phyloP scores from a whole-genome alignment of 2,797 vertebrate species.

The Anguilla obscura region DNA sequence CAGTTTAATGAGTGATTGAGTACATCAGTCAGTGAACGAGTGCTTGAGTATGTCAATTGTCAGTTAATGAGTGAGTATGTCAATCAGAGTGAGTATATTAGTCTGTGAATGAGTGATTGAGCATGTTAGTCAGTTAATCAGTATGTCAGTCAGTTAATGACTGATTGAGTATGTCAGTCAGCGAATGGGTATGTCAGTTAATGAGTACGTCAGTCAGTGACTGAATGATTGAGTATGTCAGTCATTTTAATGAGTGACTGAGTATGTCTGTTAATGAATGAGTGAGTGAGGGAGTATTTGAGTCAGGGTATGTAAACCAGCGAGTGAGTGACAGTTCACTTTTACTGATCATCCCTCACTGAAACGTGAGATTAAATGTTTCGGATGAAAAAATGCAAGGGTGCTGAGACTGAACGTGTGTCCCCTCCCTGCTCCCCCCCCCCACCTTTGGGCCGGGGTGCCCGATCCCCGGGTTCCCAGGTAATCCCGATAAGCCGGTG shows the following conservation, averaged over 20 bases:
- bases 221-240: too few species aligned
- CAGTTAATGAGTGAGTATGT: too few species aligned
- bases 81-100: background rate
- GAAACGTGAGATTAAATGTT: too few species aligned
- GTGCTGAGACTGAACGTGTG: too few species aligned
- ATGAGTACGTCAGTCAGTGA: background rate
- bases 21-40: too few species aligned
- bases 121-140: background rate
- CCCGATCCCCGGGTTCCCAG: slow-evolving; percentile 71
- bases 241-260: too few species aligned
- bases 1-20: background rate
- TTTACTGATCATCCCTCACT: too few species aligned
- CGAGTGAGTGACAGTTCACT: too few species aligned
- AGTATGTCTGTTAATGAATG: too few species aligned
- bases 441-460: slow-evolving; percentile 69
- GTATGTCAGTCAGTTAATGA: background rate
- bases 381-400: background rate
- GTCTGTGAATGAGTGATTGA: background rate
- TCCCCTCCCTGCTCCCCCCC: background rate
- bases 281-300: too few species aligned
- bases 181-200: background rate
- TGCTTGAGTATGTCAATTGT: too few species aligned
- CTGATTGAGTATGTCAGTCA: background rate
- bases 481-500: slow-evolving; percentile 69
- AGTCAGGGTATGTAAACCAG: too few species aligned